A percentile compares a stretch with the other conserved stretches of the same genome.
phyloP scores from a whole-genome alignment of 92 coral and sea anemone species.

The Zoanthus sociatus region DNA sequence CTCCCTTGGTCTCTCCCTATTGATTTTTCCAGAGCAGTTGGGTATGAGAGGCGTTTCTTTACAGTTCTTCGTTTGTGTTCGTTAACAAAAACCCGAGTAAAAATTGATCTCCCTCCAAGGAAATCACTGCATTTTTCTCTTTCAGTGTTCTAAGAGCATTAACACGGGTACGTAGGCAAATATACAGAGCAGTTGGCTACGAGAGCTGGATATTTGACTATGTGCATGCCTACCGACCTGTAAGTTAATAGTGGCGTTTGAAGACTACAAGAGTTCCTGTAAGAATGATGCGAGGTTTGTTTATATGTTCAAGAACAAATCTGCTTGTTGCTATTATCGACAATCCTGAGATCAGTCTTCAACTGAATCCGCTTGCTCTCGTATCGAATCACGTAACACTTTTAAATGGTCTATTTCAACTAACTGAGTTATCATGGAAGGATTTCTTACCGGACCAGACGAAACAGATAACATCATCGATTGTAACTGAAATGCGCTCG shows the following conservation, averaged over 20 bases:
- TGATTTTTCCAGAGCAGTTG: constrained; percentile 35
- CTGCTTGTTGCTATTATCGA: too few species aligned
- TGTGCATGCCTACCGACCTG: too few species aligned
- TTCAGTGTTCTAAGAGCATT: constrained; percentile 49
- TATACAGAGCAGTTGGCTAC: constrained; percentile 28
- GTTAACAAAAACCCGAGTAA: constrained; percentile 17
- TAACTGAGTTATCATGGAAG: constrained; percentile 11
- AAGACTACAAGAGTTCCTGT: too few species aligned
- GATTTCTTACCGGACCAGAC: constrained; percentile 58
- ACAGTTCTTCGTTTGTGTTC: constrained; percentile 37
- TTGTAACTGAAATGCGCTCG: constrained; percentile 50
- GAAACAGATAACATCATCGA: constrained; percentile 51
- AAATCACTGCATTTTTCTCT: constrained; percentile 37
- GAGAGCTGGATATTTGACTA: too few species aligned
- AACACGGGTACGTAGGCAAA: constrained; percentile 43
- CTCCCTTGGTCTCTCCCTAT: constrained; percentile 44
- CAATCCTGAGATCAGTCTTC: too few species aligned
- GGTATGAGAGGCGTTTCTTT: constrained; percentile 24
- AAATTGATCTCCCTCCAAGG: constrained; percentile 43
- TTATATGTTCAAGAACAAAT: too few species aligned
- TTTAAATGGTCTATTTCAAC: constrained; percentile 16
- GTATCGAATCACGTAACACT: constrained; percentile 8
- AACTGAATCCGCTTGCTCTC: constrained; percentile 13
- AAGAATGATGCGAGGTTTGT: too few species aligned
- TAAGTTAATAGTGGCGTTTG: too few species aligned